A percentile compares a stretch with the other conserved stretches of the same genome.
These are phyloP conservation scores for Melanotaenia pygmaea DNA, from an alignment of 2,797 vertebrate genomes.

Conservation along the genomic window DNA sequence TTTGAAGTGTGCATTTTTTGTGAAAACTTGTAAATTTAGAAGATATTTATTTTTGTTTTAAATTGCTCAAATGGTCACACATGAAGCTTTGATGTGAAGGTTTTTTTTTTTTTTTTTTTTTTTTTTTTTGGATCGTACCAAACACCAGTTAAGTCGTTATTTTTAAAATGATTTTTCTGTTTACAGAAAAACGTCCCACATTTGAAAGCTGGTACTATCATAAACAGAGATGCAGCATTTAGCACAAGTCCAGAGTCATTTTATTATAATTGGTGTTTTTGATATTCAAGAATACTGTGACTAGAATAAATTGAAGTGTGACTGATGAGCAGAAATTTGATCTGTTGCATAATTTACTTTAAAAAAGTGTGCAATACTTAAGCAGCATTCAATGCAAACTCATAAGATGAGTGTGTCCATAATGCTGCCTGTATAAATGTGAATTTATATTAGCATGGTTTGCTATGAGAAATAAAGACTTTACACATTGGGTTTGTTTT, in stretches of 20 bases:
- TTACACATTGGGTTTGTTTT: neutral
- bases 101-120: constrained; percentile 19
- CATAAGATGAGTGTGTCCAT: constrained; percentile 28
- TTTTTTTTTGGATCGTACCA: constrained; percentile 14
- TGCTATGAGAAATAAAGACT: constrained; percentile 70
- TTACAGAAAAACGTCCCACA: constrained; percentile 1
- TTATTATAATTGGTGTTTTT: constrained; percentile 37
- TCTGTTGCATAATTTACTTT: constrained; percentile 35
- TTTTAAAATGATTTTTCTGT: constrained; percentile 23
- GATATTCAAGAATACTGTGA: constrained; percentile 58
- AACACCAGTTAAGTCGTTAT: neutral
- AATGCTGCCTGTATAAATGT: constrained; percentile 50
- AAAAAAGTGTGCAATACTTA: constrained; percentile 76
- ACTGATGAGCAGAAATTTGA: constrained; percentile 11
- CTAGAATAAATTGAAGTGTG: constrained; percentile 21
- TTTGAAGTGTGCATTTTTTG: constrained; percentile 62
- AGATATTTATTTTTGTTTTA: constrained; percentile 44
- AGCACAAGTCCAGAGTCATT: neutral
- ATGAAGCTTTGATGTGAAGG: constrained; percentile 10
- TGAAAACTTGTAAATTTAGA: constrained; percentile 48
- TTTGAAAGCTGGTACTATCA: constrained; percentile 4
- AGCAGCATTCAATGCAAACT: constrained; percentile 65
- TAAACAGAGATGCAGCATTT: neutral
- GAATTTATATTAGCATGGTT: constrained; percentile 59
- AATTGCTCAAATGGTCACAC: constrained; percentile 9